A percentile compares a stretch with the other conserved stretches of the same genome.
These are phyloP conservation scores for Pantherophis alleghaniensis DNA, from an alignment of 2,797 vertebrate genomes.

Conservation along the genomic window DNA sequence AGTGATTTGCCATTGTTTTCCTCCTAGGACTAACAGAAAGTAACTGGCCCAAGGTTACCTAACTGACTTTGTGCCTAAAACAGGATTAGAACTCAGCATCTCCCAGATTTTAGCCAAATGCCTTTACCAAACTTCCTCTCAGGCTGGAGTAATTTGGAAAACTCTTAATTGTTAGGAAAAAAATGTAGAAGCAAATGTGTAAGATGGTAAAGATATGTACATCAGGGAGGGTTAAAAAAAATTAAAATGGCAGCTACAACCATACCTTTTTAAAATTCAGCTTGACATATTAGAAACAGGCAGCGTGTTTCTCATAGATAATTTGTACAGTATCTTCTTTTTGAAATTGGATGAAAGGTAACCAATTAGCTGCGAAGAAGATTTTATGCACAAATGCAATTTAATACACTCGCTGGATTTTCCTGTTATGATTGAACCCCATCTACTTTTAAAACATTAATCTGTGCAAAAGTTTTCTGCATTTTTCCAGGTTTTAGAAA, in stretches of 20 bases:
- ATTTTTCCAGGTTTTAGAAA: conserved; percentile 1
- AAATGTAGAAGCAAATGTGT: not conserved
- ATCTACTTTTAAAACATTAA: conserved; percentile 23
- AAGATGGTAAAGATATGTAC: not conserved
- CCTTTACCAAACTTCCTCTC: not conserved
- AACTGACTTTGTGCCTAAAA: not conserved
- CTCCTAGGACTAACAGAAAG: not conserved
- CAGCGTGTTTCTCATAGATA: not conserved
- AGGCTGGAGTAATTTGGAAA: not conserved
- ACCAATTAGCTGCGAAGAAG: conserved; percentile 9
- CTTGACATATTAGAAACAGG: not conserved
- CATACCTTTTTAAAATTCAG: not conserved
- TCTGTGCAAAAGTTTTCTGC: conserved; percentile 12
- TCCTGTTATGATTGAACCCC: conserved; percentile 7
- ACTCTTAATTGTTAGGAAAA: not conserved
- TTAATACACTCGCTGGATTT: not conserved
- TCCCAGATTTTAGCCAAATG: not conserved
- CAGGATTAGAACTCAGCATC: not conserved
- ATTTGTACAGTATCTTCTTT: not conserved
- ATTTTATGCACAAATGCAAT: conserved; percentile 16
- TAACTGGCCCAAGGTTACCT: not conserved
- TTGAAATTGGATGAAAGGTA: conserved; percentile 22
- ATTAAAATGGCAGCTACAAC: not conserved
- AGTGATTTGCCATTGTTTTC: not conserved
- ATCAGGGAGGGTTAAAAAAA: not conserved